phyloP scores from a whole-genome alignment of 2,888 invertebrate species.

The Limnephilus rhombicus region DNA sequence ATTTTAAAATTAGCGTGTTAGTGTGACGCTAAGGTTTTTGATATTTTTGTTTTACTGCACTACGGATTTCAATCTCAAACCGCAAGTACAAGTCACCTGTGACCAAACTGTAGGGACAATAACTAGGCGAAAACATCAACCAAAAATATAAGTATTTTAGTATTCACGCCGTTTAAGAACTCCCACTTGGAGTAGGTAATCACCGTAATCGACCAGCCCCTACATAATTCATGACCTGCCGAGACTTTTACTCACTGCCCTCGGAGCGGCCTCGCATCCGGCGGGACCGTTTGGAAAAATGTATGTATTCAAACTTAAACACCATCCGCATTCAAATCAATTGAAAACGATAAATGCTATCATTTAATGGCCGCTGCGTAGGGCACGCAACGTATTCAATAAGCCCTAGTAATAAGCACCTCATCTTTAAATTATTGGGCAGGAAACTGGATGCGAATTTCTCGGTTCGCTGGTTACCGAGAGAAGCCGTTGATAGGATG shows the following conservation, averaged over 20 bases:
- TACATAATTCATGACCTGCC: constrained; percentile 38
- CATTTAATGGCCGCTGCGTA: constrained; percentile 51
- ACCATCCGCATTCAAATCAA: constrained; percentile 51
- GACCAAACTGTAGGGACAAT: too few species aligned
- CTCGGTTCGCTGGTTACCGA: constrained; percentile 5
- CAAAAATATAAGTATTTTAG: neutral
- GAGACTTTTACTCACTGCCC: neutral
- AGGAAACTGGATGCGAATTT: constrained; percentile 45
- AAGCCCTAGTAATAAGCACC: constrained; percentile 52
- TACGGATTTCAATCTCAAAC: neutral
- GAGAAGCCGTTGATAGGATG: constrained; percentile 36
- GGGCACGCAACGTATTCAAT: constrained; percentile 45
- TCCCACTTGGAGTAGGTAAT: constrained; percentile 26
- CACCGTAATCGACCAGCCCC: constrained; percentile 48
- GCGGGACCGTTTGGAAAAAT: constrained; percentile 14
- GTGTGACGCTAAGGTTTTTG: neutral
- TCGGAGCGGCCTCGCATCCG: constrained; percentile 8
- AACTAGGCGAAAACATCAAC: neutral
- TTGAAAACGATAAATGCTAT: constrained; percentile 57
- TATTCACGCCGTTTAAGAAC: neutral
- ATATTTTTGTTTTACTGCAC: neutral
- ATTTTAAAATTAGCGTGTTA: neutral
- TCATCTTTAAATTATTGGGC: constrained; percentile 45
- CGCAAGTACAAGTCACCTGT: neutral
- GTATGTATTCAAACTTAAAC: constrained; percentile 7